A percentile compares a stretch with the other conserved stretches of the same genome.
These are phyloP conservation scores for Homarus americanus DNA, from an alignment of 1,140 invertebrate genomes.

Conservation along the genomic window DNA sequence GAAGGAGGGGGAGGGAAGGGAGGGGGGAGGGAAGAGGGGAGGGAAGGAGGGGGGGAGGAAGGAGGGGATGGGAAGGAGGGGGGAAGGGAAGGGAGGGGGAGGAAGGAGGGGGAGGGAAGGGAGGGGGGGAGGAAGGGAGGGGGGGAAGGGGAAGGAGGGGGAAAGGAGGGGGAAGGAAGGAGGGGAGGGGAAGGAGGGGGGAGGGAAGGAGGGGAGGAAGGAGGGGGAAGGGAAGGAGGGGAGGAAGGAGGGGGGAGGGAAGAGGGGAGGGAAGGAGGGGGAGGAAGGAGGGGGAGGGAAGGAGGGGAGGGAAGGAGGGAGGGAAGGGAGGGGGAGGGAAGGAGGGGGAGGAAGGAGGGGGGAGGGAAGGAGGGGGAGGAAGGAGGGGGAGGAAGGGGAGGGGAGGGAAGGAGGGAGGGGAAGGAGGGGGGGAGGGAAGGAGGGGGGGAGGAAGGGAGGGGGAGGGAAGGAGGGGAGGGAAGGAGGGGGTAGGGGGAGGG, in stretches of 20 bases:
- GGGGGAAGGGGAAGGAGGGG: not conserved
- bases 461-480: not conserved
- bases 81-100: not conserved
- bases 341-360: not conserved
- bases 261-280: not conserved
- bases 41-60: not conserved
- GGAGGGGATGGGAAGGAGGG: not conserved
- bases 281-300: not conserved
- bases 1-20: too few relatives aligned
- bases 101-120: not conserved
- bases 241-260: not conserved
- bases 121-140: not conserved
- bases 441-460: not conserved
- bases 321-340: not conserved
- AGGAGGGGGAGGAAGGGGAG: not conserved
- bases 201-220: too few relatives aligned
- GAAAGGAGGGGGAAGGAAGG: not conserved
- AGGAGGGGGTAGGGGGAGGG: not conserved
- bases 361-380: not conserved
- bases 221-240: not conserved
- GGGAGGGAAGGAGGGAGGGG: not conserved
- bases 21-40: not conserved
- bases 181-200: conserved; percentile 1
- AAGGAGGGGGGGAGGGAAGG: not conserved
- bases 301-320: not conserved